Base-by-base conservation (phyloP, 2,113 vertebrate genomes). In the Onychostruthus taczanowskii region DNA sequence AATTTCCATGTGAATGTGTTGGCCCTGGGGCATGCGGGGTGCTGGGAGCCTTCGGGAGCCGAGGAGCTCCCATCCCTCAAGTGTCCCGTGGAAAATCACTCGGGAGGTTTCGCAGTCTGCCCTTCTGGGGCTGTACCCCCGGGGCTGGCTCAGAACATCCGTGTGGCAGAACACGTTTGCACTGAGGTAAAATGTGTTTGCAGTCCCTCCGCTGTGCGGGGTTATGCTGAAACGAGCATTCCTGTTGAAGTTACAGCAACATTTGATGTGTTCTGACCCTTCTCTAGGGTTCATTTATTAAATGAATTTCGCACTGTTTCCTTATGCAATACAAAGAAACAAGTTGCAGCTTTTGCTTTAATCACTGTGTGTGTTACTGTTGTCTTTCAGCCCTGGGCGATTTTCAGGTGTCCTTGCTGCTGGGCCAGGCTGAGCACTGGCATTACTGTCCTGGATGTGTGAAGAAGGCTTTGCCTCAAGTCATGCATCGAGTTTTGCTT, bases 1-100 rank as follows among this genome's bases (percentile, higher is more conserved):
- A 52, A 67, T 90, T 94, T 90, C 87, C 77, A 39, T 89, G 44
- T 92, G 89, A 87, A 89, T 86, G 43, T 24, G 1, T 35, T 56
- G 62, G 55, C 68, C 80, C 70, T 50, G 68, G 30, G 76, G 43
- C 7, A 0, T 24, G 41, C 17, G 53, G 28, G 76, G 50, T 6
- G 28, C 16, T 68, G 73, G 49, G 68, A 90, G 24, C 50, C 39
- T 23, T 55, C 78, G 74, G 73, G 64, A 68, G 80, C 52, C 56
- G 27, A 59, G 30, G 24, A 9, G 41, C 21, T 86, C 67, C 26
- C 1, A 0, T 10, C 10, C 22, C n/a, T 63, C 49, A 7, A 7
- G 12, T 9, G 49, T 17, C 6, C 16, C 16, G 49, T 53, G 76
- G 37, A 58, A 84, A 85, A 73, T 58, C 37, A n/a, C 33, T 33